Conservation (phyloP, 2,888 invertebrate species). For the Noctua comes region DNA sequence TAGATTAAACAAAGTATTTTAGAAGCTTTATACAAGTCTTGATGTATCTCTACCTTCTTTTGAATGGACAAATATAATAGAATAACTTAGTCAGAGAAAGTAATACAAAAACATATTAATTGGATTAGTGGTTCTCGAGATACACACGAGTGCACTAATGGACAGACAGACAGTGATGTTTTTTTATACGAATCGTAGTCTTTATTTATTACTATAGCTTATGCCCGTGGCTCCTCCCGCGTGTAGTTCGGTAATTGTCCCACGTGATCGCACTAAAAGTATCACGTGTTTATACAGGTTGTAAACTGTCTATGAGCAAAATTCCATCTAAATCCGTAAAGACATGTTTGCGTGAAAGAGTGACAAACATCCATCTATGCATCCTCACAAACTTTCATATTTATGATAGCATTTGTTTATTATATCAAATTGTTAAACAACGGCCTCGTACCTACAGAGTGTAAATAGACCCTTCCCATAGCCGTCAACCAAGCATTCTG, state of each 20-base stretch:
- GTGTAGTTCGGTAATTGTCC: background rate
- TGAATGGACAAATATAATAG: background rate
- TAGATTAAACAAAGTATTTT: slow-evolving; percentile 37
- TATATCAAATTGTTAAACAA: too few relatives aligned
- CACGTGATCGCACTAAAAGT: background rate
- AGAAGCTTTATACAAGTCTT: background rate
- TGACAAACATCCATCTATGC: background rate
- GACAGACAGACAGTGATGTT: background rate
- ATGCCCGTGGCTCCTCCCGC: background rate
- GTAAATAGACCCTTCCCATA: too few relatives aligned
- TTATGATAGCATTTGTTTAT: too few relatives aligned
- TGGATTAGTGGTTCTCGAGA: background rate
- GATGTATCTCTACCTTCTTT: background rate
- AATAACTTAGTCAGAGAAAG: background rate
- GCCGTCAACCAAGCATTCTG: too few relatives aligned
- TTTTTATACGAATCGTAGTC: background rate
- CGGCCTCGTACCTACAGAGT: too few relatives aligned
- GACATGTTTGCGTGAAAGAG: background rate
- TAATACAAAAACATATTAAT: background rate
- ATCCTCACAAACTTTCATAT: background rate
- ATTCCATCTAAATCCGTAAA: background rate
- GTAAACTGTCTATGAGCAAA: background rate
- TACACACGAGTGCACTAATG: background rate
- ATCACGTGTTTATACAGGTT: background rate
- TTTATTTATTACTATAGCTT: background rate